These are phyloP conservation scores for Scaptomyza cyrtandrae DNA, from an alignment of 2,888 invertebrate genomes.

Conservation along the genomic window DNA sequence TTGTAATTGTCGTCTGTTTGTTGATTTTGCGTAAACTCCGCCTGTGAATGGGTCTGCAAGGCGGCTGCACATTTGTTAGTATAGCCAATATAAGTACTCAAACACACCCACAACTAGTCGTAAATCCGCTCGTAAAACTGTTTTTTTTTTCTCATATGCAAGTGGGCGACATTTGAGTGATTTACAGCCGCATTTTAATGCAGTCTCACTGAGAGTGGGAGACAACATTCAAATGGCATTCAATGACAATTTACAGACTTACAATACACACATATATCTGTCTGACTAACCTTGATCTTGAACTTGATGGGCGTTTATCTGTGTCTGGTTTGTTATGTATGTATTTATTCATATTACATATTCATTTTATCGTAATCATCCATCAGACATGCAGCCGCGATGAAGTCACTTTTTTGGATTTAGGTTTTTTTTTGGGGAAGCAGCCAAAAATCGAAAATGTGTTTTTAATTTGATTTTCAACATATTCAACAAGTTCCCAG, in stretches of 20 bases:
- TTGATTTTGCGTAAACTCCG: slow-evolving; percentile 1
- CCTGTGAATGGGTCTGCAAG: slow-evolving; percentile 35
- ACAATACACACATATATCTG: slow-evolving; percentile 7
- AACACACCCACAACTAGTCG: slow-evolving; percentile 58
- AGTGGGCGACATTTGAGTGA: slow-evolving; percentile 74
- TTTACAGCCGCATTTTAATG: slow-evolving; percentile 65
- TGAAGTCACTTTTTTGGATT: slow-evolving; percentile 37
- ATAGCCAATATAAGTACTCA: slow-evolving; percentile 59
- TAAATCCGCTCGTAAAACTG: slow-evolving; percentile 52
- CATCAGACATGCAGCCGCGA: slow-evolving; percentile 33
- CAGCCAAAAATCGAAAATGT: slow-evolving; percentile 47
- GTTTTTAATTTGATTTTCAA: slow-evolving; percentile 64
- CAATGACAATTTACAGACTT: slow-evolving; percentile 46
- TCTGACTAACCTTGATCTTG: slow-evolving; percentile 69
- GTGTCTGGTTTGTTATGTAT: slow-evolving; percentile 17
- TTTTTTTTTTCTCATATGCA: slow-evolving; percentile 12
- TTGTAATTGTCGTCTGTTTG: slow-evolving; percentile 13
- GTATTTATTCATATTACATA: slow-evolving; percentile 44
- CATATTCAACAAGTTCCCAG: slow-evolving; percentile 48
- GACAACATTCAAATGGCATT: slow-evolving; percentile 71
- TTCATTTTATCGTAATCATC: slow-evolving; percentile 37
- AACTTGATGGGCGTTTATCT: slow-evolving; percentile 57
- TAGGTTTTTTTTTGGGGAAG: not conserved
- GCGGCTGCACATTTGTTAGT: slow-evolving; percentile 54
- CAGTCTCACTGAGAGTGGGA: slow-evolving; percentile 56